phyloP scores from a whole-genome alignment of 1,140 invertebrate species.

The Drosophila nasuta region DNA sequence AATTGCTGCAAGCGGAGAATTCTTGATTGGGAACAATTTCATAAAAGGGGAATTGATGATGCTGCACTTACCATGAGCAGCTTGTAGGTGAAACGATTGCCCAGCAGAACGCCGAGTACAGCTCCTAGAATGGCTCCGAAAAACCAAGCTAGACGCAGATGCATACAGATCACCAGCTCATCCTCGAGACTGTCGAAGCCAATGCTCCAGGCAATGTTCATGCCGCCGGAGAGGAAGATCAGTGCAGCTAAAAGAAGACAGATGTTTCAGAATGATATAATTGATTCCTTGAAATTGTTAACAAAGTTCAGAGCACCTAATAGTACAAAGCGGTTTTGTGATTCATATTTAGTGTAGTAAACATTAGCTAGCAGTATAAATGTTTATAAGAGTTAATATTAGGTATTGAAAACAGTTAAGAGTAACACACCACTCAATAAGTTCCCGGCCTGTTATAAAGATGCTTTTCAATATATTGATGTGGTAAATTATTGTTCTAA shows the following conservation, averaged over 20 bases:
- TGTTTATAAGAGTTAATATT: no score
- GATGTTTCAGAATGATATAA: no score
- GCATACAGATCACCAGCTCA: conserved; percentile 39
- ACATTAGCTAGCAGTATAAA: no score
- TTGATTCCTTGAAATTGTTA: no score
- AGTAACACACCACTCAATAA: no score
- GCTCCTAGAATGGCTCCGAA: conserved; percentile 60
- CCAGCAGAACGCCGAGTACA: conserved; percentile 24
- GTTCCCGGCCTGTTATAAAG: no score
- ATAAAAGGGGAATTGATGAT: not conserved
- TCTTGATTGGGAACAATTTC: not conserved
- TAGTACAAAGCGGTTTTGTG: no score
- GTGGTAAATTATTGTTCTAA: no score
- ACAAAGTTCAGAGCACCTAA: no score
- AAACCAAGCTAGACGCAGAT: conserved; percentile 64
- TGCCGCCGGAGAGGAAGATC: conserved; percentile 64
- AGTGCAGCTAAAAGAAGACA: conserved; percentile 43
- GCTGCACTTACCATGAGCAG: conserved; percentile 49
- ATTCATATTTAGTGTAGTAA: no score
- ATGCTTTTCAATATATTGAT: no score
- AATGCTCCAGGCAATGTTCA: conserved; percentile 77
- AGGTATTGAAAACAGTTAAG: no score
- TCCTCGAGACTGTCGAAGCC: conserved; percentile 41
- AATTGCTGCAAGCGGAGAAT: conserved; percentile 45
- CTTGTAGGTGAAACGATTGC: conserved; percentile 45